Conservation (phyloP, 2,797 vertebrate species). For the Molossus molossus region DNA sequence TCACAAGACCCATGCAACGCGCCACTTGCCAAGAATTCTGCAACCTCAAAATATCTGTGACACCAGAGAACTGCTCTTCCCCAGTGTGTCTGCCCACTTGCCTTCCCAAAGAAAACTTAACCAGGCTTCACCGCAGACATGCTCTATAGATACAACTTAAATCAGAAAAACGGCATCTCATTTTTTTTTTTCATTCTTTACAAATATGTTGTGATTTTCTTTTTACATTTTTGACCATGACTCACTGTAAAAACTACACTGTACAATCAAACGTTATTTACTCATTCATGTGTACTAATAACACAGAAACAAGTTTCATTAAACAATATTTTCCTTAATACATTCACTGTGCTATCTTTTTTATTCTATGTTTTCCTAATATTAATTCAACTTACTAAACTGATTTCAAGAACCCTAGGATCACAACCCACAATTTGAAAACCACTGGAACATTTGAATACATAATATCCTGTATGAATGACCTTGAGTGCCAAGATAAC, state of each 20-base stretch:
- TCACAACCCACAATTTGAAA: neutral
- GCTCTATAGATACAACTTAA: neutral
- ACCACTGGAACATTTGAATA: neutral
- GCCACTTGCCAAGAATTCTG: neutral
- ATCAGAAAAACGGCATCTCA: neutral
- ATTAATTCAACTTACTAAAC: neutral
- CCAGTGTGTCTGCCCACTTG: neutral
- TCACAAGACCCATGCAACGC: neutral
- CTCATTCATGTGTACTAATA: neutral
- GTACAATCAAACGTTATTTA: neutral
- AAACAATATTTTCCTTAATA: neutral
- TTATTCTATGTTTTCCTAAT: slow-evolving; percentile 1
- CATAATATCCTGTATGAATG: neutral
- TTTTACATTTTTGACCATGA: slow-evolving; percentile 17
- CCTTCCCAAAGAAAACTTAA: neutral
- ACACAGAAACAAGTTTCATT: slow-evolving; percentile 37
- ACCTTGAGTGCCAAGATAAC: neutral
- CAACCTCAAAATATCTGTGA: neutral
- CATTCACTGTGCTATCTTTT: neutral
- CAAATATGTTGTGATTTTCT: neutral
- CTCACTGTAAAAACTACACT: slow-evolving; percentile 4
- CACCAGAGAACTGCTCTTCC: neutral
- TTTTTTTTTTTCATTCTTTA: neutral
- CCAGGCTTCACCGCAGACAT: neutral
- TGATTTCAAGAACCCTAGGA: neutral